Conservation (phyloP, 2,888 invertebrate species). For the Calliopum simillimum region DNA sequence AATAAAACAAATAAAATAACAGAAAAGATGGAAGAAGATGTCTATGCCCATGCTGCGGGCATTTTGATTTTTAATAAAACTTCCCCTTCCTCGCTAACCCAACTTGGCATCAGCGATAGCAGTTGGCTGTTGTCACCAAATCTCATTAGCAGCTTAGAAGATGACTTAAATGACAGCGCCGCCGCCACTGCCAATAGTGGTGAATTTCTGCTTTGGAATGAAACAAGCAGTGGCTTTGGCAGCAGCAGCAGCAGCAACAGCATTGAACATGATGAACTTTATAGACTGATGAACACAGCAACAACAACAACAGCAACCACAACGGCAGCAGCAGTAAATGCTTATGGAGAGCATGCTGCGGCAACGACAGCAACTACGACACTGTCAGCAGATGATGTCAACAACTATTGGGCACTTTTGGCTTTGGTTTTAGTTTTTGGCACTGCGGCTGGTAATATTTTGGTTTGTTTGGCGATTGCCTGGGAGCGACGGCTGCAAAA, state of each 20-base stretch:
- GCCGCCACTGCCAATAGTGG: background rate
- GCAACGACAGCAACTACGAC: conserved; percentile 29
- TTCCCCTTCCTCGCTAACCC: background rate
- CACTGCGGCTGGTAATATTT: conserved; percentile 91
- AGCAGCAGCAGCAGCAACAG: conserved; percentile 1
- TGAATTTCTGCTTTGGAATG: background rate
- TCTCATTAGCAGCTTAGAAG: conserved; percentile 26
- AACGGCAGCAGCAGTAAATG: conserved; percentile 8
- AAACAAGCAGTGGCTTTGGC: background rate
- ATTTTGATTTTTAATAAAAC: conserved; percentile 45
- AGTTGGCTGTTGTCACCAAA: no score
- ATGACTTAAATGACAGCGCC: conserved; percentile 12
- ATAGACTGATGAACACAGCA: conserved; percentile 24
- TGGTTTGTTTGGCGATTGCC: conserved; percentile 93
- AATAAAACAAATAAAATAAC: background rate
- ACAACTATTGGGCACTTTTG: conserved; percentile 87
- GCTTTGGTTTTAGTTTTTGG: conserved; percentile 83
- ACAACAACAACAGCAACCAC: conserved; percentile 28
- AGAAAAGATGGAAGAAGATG: conserved; percentile 58
- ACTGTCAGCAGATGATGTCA: conserved; percentile 51
- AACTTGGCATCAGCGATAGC: background rate
- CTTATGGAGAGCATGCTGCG: conserved; percentile 15
- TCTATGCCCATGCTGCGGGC: conserved; percentile 51
- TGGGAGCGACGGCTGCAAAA: conserved; percentile 93
- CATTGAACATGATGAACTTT: no score